phyloP scores from a whole-genome alignment of 1,140 invertebrate species.

The Drosophila leontia region DNA sequence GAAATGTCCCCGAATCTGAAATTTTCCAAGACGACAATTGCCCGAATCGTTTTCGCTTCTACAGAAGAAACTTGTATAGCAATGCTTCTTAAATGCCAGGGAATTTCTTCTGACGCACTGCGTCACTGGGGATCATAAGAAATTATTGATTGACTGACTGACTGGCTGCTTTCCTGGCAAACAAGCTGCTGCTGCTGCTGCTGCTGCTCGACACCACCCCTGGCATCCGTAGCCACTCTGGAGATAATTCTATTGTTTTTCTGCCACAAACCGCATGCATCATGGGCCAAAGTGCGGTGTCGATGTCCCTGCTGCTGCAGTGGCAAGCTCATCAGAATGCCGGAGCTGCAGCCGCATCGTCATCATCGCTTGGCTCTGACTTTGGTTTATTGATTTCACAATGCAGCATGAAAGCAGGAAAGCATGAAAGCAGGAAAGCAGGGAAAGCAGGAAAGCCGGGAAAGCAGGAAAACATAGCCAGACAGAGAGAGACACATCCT shows the following conservation, averaged over 20 bases:
- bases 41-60: conserved; percentile 10
- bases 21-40: conserved; percentile 18
- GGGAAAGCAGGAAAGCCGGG: neutral
- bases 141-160: conserved; percentile 56
- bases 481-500: conserved; percentile 1
- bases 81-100: neutral
- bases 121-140: conserved; percentile 46
- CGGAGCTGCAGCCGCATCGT: conserved; percentile 24
- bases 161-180: conserved; percentile 41
- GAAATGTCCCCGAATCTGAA: conserved; percentile 7
- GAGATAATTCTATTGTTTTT: conserved; percentile 59
- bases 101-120: conserved; percentile 41
- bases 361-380: conserved; percentile 51
- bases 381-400: conserved; percentile 69
- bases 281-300: conserved; percentile 30
- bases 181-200: conserved; percentile 9
- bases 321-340: conserved; percentile 55
- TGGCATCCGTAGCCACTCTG: conserved; percentile 4
- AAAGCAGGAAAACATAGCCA: conserved; percentile 9
- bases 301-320: conserved; percentile 24
- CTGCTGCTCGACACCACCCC: neutral
- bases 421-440: neutral
- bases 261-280: conserved; percentile 52
- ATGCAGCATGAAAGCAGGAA: conserved; percentile 37
- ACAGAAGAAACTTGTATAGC: neutral